Conservation (phyloP, 2,888 invertebrate species). For the Neocrepidodera transversa region DNA sequence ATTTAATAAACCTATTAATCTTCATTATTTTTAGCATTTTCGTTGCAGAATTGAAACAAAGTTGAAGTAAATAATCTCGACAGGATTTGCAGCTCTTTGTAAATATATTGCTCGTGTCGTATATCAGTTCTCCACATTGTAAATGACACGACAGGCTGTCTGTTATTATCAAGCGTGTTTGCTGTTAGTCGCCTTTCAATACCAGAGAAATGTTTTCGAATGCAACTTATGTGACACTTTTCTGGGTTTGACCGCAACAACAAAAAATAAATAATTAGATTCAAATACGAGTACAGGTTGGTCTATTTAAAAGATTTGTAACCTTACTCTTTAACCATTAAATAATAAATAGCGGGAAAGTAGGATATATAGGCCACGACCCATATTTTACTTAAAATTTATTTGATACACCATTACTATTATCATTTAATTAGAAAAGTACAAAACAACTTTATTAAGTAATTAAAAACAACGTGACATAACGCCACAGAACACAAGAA, state of each 20-base stretch:
- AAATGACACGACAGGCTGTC: conserved; percentile 28
- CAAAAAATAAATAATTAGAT: too few relatives aligned
- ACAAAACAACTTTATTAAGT: too few relatives aligned
- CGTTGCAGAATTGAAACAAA: neutral
- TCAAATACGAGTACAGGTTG: too few relatives aligned
- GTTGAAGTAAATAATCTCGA: neutral
- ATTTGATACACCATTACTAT: too few relatives aligned
- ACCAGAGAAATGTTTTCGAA: conserved; percentile 2
- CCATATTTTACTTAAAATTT: too few relatives aligned
- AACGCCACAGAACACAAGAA: too few relatives aligned
- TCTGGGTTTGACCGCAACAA: conserved; percentile 5
- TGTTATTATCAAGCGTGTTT: conserved; percentile 25
- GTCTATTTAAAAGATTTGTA: too few relatives aligned
- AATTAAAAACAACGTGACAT: too few relatives aligned
- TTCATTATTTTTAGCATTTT: conserved; percentile 1
- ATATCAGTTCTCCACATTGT: conserved; percentile 30
- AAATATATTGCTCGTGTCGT: conserved; percentile 29
- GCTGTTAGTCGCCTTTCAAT: conserved; percentile 19
- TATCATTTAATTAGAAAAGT: too few relatives aligned
- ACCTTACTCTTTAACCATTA: too few relatives aligned
- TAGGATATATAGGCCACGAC: too few relatives aligned
- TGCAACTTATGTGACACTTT: neutral
- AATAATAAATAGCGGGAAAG: too few relatives aligned
- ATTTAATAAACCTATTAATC: conserved; percentile 1
- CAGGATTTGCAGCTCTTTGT: conserved; percentile 5